phyloP scores from a whole-genome alignment of 1,140 invertebrate genomes.

The Bombus breviceps region DNA sequence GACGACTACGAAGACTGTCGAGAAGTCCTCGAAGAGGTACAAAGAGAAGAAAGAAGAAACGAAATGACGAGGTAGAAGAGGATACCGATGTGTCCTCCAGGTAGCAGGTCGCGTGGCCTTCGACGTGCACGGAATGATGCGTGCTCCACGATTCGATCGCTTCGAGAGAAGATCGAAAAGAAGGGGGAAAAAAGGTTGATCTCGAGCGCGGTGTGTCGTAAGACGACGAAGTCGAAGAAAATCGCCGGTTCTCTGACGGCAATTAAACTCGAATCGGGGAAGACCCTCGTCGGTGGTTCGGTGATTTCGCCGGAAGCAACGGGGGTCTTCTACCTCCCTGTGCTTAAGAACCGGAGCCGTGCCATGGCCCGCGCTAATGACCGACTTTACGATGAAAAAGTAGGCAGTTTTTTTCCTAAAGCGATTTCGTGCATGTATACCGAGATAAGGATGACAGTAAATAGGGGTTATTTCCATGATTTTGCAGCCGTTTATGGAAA shows the following conservation, averaged over 20 bases:
- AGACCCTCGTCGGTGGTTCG: constrained; percentile 51
- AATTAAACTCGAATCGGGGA: constrained; percentile 52
- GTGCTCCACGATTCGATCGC: constrained; percentile 56
- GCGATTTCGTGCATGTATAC: not conserved
- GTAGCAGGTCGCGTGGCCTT: constrained; percentile 77
- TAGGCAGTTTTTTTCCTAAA: too few species aligned
- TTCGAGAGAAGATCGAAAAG: constrained; percentile 47
- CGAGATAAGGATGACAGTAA: not conserved
- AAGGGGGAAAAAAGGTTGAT: constrained; percentile 14
- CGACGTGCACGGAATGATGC: constrained; percentile 75
- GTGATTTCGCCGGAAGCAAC: constrained; percentile 56
- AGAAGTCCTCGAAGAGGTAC: not conserved
- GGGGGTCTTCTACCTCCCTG: not conserved
- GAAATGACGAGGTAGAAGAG: not conserved
- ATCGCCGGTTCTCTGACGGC: constrained; percentile 55
- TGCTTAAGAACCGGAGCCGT: not conserved
- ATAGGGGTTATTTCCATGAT: not conserved
- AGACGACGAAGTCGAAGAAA: constrained; percentile 45
- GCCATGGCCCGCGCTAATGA: not conserved
- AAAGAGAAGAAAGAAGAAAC: not conserved
- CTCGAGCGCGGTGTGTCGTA: not conserved
- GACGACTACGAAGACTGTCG: not conserved
- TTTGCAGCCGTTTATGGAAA: not conserved
- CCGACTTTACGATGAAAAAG: not conserved
- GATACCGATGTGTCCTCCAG: constrained; percentile 55